Percentiles rank a stretch among this genome's conserved stretches.
These are phyloP conservation scores for Karalla daura DNA, from an alignment of 2,797 vertebrate genomes.

Conservation along the genomic window DNA sequence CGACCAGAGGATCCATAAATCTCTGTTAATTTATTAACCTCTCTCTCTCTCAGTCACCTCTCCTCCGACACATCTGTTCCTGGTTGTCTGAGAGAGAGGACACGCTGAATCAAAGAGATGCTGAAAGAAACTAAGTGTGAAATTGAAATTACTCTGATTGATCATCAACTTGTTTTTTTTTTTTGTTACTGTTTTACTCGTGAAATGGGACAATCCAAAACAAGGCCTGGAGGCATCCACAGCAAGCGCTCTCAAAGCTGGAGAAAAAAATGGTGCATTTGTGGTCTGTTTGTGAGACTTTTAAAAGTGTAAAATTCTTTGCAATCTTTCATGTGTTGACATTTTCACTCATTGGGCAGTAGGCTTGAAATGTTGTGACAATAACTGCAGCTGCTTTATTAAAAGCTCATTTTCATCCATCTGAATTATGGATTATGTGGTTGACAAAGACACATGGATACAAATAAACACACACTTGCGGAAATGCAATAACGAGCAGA, in stretches of 20 bases:
- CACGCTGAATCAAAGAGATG: conserved; percentile 29
- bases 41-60: conserved; percentile 19
- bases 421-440: conserved; percentile 9
- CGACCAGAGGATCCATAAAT: conserved; percentile 57
- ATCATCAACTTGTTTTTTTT: conserved; percentile 29
- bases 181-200: conserved; percentile 34
- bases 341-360: background rate
- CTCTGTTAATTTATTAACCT: conserved; percentile 53
- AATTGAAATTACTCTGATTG: conserved; percentile 27
- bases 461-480: background rate
- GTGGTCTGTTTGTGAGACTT: conserved; percentile 3
- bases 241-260: conserved; percentile 1
- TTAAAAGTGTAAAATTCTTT: no score
- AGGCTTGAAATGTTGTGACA: background rate
- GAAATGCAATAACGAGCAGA: conserved; percentile 28
- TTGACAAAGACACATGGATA: conserved; percentile 3
- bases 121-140: conserved; percentile 22
- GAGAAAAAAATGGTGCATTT: conserved; percentile 13
- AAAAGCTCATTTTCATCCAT: conserved; percentile 25
- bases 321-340: background rate
- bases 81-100: conserved; percentile 42
- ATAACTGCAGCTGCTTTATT: conserved; percentile 18
- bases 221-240: conserved; percentile 20
- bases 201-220: conserved; percentile 46
- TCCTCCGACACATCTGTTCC: conserved; percentile 54